phyloP scores from a whole-genome alignment of 2,113 vertebrate species.

The Hylia prasina region DNA sequence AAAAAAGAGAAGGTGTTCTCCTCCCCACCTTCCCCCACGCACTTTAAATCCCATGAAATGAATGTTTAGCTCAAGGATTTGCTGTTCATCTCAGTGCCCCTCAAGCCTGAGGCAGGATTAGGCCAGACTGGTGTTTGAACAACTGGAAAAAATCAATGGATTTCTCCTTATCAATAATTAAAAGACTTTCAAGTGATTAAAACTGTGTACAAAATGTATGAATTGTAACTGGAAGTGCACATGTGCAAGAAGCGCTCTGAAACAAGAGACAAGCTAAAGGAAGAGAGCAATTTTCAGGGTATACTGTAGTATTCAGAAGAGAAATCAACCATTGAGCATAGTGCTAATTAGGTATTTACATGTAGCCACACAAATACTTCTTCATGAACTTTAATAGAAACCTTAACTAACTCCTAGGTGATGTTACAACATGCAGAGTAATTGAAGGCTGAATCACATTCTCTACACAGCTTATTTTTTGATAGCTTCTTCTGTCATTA shows the following conservation, averaged over 20 bases:
- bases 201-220: slow-evolving; percentile 63
- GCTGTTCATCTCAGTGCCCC: slow-evolving; percentile 69
- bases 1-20: neutral
- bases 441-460: slow-evolving; percentile 33
- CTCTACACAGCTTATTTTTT: neutral
- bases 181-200: slow-evolving; percentile 79
- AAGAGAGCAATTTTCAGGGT: neutral
- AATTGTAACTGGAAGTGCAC: slow-evolving; percentile 43
- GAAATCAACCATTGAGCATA: neutral
- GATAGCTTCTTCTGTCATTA: neutral
- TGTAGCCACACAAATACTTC: neutral
- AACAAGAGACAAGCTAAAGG: neutral
- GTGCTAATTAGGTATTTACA: neutral
- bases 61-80: slow-evolving; percentile 82
- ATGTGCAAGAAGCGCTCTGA: slow-evolving; percentile 7
- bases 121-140: slow-evolving; percentile 77
- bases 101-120: slow-evolving; percentile 78
- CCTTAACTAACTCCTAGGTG: slow-evolving; percentile 3
- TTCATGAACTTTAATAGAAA: neutral
- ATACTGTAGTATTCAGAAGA: neutral
- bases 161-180: slow-evolving; percentile 87
- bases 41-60: slow-evolving; percentile 77
- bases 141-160: slow-evolving; percentile 86
- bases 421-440: neutral
- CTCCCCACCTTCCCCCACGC: fast-evolving